Evolutionary conservation across 1,140 invertebrate genomes (phyloP).

Genomic region (Rhagoletis zephyria): DNA sequence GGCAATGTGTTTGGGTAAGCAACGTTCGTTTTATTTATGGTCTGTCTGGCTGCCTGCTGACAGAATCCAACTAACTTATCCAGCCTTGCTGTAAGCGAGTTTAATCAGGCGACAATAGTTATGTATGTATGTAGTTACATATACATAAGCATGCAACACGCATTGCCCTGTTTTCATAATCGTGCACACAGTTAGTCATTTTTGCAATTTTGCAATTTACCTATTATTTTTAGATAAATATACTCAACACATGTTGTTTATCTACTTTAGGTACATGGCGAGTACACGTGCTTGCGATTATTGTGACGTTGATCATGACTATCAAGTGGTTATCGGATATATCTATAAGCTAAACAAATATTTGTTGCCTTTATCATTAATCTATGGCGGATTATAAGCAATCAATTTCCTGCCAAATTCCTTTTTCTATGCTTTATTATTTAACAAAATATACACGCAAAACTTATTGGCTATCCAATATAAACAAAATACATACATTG

Average conservation of each 20-base stretch:
- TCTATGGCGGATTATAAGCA: background rate
- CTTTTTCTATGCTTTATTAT: background rate
- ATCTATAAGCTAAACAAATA: background rate
- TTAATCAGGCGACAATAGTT: background rate
- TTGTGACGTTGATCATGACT: background rate
- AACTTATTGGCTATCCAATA: too few relatives aligned
- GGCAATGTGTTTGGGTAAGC: background rate
- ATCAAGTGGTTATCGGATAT: background rate
- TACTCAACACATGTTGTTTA: background rate
- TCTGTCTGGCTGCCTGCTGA: slow-evolving; percentile 9
- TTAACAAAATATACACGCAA: background rate
- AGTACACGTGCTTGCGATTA: background rate
- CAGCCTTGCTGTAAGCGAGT: background rate
- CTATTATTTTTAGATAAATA: too few relatives aligned
- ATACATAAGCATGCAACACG: background rate
- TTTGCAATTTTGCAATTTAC: too few relatives aligned
- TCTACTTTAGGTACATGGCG: background rate
- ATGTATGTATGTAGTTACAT: background rate
- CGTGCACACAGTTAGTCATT: background rate
- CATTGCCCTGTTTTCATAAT: background rate
- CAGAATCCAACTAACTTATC: background rate
- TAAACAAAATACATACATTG: too few relatives aligned
- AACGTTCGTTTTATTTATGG: background rate
- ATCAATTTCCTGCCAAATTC: background rate
- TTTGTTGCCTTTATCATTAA: background rate